These are phyloP conservation scores for Conus betulinus DNA, from an alignment of 1,140 invertebrate genomes.

Conservation along the genomic window DNA sequence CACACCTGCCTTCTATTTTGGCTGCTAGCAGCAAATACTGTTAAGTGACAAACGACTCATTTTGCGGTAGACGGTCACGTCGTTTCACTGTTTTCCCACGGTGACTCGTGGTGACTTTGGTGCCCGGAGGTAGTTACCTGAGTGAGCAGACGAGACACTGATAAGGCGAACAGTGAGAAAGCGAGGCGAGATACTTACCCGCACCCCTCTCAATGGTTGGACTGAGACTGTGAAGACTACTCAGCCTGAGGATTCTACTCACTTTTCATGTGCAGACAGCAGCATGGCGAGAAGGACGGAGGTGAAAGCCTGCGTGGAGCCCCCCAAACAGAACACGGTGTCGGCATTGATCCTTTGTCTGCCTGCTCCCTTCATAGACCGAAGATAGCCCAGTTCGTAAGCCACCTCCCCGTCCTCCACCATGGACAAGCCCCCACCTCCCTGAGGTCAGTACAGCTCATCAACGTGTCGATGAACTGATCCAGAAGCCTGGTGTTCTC, in stretches of 20 bases:
- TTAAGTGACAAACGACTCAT: no score
- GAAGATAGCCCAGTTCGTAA: constrained; percentile 29
- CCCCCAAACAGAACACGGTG: constrained; percentile 46
- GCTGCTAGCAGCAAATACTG: no score
- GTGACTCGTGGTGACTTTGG: no score
- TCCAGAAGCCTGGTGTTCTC: constrained; percentile 9
- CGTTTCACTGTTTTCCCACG: no score
- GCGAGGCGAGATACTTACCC: no score
- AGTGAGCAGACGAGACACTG: no score
- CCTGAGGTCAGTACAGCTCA: constrained; percentile 12
- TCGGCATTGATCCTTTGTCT: not conserved
- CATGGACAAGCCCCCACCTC: constrained; percentile 20
- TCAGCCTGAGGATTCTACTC: constrained; percentile 3
- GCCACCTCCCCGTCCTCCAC: constrained; percentile 27
- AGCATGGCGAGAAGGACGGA: constrained; percentile 38
- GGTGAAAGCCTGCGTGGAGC: constrained; percentile 45
- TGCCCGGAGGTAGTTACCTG: no score
- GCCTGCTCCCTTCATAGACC: not conserved
- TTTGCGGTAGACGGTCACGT: no score
- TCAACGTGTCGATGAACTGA: constrained; percentile 25
- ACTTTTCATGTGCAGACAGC: constrained; percentile 39
- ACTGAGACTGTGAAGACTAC: no score
- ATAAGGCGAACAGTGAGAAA: no score
- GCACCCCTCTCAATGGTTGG: no score
- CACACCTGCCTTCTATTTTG: no score